Conservation (phyloP, 2,888 invertebrate species). For the Eustalomyia histrio region DNA sequence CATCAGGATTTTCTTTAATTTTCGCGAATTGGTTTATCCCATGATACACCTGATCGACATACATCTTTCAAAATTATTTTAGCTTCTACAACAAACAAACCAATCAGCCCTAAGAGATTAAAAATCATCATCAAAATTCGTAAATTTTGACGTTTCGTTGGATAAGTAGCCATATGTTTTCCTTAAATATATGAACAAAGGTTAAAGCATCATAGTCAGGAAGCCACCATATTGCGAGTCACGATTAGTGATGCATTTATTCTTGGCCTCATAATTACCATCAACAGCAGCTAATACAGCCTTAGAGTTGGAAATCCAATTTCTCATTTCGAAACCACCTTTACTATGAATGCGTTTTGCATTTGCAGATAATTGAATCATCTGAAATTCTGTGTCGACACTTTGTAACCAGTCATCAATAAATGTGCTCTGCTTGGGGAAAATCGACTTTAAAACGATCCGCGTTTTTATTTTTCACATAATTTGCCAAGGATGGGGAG, state of each 20-base stretch:
- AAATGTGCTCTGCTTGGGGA: constrained; percentile 50
- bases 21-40: constrained; percentile 27
- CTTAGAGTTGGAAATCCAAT: constrained; percentile 54
- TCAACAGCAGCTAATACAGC: constrained; percentile 21
- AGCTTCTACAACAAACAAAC: constrained; percentile 27
- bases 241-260: constrained; percentile 11
- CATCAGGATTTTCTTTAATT: constrained; percentile 12
- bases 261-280: not conserved
- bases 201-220: constrained; percentile 56
- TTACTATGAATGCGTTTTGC: constrained; percentile 44
- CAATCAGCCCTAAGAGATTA: constrained; percentile 44
- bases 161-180: constrained; percentile 9
- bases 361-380: constrained; percentile 23
- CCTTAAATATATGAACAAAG: constrained; percentile 41
- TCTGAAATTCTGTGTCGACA: constrained; percentile 48
- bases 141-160: constrained; percentile 51
- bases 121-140: constrained; percentile 52
- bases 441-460: constrained; percentile 34
- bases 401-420: constrained; percentile 59
- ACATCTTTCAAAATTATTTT: constrained; percentile 37
- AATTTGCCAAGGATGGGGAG: constrained; percentile 49
- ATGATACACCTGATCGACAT: constrained; percentile 22
- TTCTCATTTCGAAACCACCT: constrained; percentile 55
- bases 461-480: constrained; percentile 56
- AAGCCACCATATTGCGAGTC: constrained; percentile 67